Evolutionary conservation across 1,140 invertebrate species (phyloP).

Genomic region (Aphelinus certus): DNA sequence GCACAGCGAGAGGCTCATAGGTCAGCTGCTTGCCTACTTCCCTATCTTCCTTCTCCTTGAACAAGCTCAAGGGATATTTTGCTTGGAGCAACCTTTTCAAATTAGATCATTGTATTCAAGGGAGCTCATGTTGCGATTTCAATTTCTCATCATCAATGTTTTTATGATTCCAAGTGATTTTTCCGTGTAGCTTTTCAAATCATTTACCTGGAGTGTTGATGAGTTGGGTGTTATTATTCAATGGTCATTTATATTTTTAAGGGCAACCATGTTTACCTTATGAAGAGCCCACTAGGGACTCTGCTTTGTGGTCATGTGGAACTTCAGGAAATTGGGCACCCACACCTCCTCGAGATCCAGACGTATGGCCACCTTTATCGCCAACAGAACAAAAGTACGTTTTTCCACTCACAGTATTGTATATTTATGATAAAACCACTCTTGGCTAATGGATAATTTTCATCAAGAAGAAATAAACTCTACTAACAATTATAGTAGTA

Average conservation of each 20-base stretch:
- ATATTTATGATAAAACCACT: too few relatives aligned
- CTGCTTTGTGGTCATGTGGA: constrained; percentile 58
- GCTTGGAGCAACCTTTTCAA: too few relatives aligned
- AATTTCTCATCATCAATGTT: too few relatives aligned
- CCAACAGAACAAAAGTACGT: constrained; percentile 75
- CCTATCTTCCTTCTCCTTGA: too few relatives aligned
- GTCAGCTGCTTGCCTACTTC: constrained; percentile 33
- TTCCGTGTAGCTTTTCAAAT: too few relatives aligned
- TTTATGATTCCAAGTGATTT: too few relatives aligned
- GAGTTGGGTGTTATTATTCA: too few relatives aligned
- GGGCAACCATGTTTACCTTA: constrained; percentile 62
- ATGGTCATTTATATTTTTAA: constrained; percentile 29
- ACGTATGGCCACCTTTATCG: constrained; percentile 91
- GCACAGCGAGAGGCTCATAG: constrained; percentile 65
- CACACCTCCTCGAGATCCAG: constrained; percentile 80
- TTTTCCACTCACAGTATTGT: neutral
- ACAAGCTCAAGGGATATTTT: too few relatives aligned
- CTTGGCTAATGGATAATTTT: neutral
- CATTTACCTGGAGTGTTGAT: too few relatives aligned
- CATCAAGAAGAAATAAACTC: neutral
- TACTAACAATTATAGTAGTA: too few relatives aligned
- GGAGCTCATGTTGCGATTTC: too few relatives aligned
- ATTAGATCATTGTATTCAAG: too few relatives aligned
- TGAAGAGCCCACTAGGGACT: constrained; percentile 72
- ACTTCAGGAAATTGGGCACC: constrained; percentile 70